Percentiles rank a stretch among this genome's conserved stretches.
These are phyloP conservation scores for Siniperca obscura DNA, from an alignment of 2,797 vertebrate species.

Conservation along the genomic window DNA sequence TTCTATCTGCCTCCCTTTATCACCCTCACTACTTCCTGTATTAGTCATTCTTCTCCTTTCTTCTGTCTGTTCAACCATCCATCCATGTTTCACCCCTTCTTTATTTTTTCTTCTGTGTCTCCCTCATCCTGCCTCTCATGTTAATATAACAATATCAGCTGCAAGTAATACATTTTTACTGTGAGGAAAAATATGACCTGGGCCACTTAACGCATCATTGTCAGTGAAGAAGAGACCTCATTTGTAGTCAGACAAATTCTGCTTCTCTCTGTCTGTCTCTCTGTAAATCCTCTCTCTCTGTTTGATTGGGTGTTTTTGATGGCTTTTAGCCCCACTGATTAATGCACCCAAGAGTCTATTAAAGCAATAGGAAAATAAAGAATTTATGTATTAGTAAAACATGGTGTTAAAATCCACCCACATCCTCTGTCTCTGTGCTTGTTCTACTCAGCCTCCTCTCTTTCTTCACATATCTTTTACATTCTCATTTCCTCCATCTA, in stretches of 20 bases:
- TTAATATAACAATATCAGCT: conserved; percentile 28
- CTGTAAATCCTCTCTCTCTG: conserved; percentile 24
- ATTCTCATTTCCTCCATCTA: conserved; percentile 11
- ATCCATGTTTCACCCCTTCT: not conserved
- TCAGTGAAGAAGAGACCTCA: conserved; percentile 43
- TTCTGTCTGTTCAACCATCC: not conserved
- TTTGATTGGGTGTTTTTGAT: conserved; percentile 34
- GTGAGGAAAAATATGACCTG: conserved; percentile 26
- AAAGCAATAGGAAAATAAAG: conserved; percentile 48
- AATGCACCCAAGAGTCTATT: conserved; percentile 40
- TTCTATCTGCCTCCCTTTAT: conserved; percentile 21
- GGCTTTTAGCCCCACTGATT: conserved; percentile 39
- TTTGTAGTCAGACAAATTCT: conserved; percentile 35
- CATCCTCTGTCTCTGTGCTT: conserved; percentile 10
- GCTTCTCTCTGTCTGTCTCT: conserved; percentile 11
- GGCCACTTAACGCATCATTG: conserved; percentile 34
- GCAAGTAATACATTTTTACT: conserved; percentile 42
- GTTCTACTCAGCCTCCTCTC: conserved; percentile 6
- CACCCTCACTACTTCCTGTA: not conserved
- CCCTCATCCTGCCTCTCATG: conserved; percentile 2
- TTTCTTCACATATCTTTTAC: not conserved
- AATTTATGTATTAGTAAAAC: conserved; percentile 36
- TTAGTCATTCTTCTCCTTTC: conserved; percentile 12
- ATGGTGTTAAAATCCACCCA: conserved; percentile 28
- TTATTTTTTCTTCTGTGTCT: not conserved